Evolutionary conservation across 1,140 invertebrate species (phyloP).

Genomic region (Bombus affinis): DNA sequence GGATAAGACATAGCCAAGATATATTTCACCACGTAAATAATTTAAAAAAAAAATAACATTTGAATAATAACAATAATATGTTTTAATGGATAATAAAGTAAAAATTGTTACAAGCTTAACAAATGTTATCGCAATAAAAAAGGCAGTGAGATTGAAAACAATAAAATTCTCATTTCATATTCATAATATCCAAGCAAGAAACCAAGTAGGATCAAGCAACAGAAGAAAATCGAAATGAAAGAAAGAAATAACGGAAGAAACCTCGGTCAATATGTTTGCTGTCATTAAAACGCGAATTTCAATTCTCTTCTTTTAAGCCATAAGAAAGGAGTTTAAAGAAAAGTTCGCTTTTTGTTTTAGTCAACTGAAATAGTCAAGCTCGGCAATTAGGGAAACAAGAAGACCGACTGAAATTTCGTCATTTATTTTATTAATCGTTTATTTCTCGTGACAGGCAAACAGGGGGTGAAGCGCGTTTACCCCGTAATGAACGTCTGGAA

Average conservation of each 20-base stretch:
- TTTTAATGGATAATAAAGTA: no score
- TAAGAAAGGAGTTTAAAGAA: background rate
- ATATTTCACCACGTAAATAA: no score
- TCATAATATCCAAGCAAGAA: no score
- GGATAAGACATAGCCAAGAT: no score
- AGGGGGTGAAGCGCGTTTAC: background rate
- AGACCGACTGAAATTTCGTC: background rate
- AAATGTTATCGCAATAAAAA: no score
- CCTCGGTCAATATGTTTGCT: background rate
- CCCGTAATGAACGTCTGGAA: conserved; percentile 31
- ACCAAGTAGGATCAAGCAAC: background rate
- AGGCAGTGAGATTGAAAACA: no score
- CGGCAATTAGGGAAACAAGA: background rate
- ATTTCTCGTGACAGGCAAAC: conserved; percentile 6
- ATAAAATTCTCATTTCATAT: no score
- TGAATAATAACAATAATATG: no score
- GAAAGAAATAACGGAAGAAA: background rate
- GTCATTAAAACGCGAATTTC: background rate
- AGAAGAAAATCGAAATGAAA: background rate
- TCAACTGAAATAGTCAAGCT: background rate
- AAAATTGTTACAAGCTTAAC: no score
- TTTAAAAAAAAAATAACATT: no score
- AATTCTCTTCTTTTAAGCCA: background rate
- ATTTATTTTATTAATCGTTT: conserved; percentile 43
- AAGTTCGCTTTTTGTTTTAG: background rate